Conservation (phyloP, 2,888 invertebrate species). For the Salticus scenicus region DNA sequence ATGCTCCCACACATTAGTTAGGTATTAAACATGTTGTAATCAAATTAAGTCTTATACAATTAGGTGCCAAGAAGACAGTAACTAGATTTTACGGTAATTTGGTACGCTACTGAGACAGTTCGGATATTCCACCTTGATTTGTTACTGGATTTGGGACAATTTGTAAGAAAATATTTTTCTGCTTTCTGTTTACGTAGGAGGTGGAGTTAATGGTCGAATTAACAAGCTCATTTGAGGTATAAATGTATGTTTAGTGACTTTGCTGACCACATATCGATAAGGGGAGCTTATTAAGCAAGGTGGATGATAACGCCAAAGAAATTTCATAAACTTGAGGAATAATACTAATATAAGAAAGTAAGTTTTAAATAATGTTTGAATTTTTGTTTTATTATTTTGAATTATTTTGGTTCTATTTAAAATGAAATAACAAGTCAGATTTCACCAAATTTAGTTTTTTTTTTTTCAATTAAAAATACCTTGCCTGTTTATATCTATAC, state of each 20-base stretch:
- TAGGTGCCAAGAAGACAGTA: constrained; percentile 21
- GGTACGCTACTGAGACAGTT: constrained; percentile 11
- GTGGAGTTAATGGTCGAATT: not conserved
- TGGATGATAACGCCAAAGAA: not conserved
- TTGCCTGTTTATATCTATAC: too few relatives aligned
- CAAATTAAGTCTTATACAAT: constrained; percentile 32
- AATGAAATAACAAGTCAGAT: too few relatives aligned
- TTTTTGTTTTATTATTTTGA: too few relatives aligned
- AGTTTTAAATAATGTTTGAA: not conserved
- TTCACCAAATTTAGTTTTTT: too few relatives aligned
- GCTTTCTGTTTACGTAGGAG: not conserved
- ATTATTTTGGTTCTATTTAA: too few relatives aligned
- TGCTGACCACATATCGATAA: not conserved
- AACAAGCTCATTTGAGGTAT: not conserved
- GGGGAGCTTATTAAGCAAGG: not conserved
- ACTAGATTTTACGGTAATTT: constrained; percentile 38
- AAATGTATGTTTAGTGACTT: not conserved
- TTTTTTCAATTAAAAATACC: too few relatives aligned
- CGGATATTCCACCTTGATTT: not conserved
- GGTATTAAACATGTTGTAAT: constrained; percentile 32
- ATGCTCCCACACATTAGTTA: not conserved
- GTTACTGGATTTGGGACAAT: not conserved
- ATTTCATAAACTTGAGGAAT: not conserved
- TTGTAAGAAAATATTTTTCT: not conserved
- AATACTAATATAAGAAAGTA: not conserved